Evolutionary conservation across 2,888 invertebrate species (phyloP).

Genomic region (Lumbricus terrestris): DNA sequence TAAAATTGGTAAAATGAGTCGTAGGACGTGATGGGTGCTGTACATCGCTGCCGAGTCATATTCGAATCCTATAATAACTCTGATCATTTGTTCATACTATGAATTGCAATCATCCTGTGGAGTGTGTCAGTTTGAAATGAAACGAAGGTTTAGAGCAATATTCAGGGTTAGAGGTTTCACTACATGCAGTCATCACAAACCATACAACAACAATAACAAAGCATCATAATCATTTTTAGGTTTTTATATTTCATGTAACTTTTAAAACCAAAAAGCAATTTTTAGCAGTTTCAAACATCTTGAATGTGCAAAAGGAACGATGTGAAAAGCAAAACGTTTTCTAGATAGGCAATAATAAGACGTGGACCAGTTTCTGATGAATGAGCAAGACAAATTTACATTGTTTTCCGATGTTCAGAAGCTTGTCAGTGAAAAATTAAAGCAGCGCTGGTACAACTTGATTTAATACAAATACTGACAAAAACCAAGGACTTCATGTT

Average conservation of each 20-base stretch:
- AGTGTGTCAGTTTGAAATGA: too few relatives aligned
- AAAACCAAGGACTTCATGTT: background rate
- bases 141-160: too few relatives aligned
- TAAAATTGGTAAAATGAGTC: too few relatives aligned
- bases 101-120: too few relatives aligned
- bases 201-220: background rate
- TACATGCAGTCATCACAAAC: too few relatives aligned
- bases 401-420: background rate
- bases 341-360: background rate
- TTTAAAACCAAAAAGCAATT: background rate
- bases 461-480: background rate
- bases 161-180: too few relatives aligned
- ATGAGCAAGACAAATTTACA: background rate
- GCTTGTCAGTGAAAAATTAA: background rate
- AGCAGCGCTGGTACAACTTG: background rate
- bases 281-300: background rate
- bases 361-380: background rate
- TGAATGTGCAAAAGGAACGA: background rate
- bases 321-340: background rate
- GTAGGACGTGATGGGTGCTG: too few relatives aligned
- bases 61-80: too few relatives aligned
- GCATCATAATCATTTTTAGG: background rate
- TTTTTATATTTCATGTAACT: background rate
- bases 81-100: too few relatives aligned
- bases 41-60: too few relatives aligned